phyloP scores from a whole-genome alignment of 2,888 invertebrate species.

The Nomada ferruginata region DNA sequence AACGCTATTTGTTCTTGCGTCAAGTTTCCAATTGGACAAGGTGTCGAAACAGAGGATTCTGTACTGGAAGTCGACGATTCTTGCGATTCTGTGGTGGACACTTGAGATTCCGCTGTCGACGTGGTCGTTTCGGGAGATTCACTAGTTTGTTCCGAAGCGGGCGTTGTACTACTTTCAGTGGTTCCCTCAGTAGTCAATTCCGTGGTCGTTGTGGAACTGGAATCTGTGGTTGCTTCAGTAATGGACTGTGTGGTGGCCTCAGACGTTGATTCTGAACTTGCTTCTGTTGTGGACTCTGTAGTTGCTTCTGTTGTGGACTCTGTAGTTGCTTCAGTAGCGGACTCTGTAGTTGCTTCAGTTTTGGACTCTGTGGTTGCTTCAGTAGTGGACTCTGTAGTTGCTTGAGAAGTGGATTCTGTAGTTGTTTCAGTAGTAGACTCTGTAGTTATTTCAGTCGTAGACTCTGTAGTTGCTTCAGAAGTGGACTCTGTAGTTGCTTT shows the following conservation, averaged over 20 bases:
- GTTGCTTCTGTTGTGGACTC: constrained; percentile 32
- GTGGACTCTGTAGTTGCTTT: constrained; percentile 38
- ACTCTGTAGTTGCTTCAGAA: constrained; percentile 18
- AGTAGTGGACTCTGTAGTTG: constrained; percentile 21
- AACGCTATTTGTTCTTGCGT: constrained; percentile 90
- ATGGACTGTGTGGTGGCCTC: constrained; percentile 23
- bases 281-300: constrained; percentile 24
- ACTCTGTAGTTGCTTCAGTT: constrained; percentile 14
- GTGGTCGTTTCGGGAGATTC: constrained; percentile 32
- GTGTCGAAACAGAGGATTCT: constrained; percentile 50
- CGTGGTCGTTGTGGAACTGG: neutral
- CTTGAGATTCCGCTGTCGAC: constrained; percentile 53
- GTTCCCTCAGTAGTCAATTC: constrained; percentile 35
- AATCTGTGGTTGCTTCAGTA: neutral
- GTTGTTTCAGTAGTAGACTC: constrained; percentile 37
- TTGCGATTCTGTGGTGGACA: constrained; percentile 48
- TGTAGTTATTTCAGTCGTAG: constrained; percentile 11
- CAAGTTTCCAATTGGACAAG: constrained; percentile 84
- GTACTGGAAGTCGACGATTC: constrained; percentile 41
- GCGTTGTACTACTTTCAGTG: constrained; percentile 30
- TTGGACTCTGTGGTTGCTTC: constrained; percentile 41
- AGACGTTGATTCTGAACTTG: constrained; percentile 37
- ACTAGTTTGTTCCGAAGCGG: constrained; percentile 21
- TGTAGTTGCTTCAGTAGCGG: constrained; percentile 39
- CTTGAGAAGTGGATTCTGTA: constrained; percentile 36